These are phyloP conservation scores for Sialia sialis DNA, from an alignment of 2,113 vertebrate species.

Conservation along the genomic window DNA sequence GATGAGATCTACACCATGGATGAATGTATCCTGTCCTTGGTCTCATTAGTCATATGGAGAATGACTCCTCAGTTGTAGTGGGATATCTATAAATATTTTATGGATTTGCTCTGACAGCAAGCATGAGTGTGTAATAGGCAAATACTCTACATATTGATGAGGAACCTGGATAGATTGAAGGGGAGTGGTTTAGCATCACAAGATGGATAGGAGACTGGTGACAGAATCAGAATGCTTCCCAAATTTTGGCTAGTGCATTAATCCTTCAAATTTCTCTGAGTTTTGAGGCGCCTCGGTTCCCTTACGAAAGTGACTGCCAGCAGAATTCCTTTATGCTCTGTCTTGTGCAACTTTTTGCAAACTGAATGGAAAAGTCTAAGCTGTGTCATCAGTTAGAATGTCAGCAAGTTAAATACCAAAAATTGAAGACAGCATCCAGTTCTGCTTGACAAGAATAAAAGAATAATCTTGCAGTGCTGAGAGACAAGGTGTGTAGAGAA, in stretches of 20 bases:
- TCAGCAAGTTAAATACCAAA: neutral
- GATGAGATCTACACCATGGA: fast-evolving
- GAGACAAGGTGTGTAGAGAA: neutral
- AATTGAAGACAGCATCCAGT: neutral
- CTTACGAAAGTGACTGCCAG: neutral
- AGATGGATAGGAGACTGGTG: neutral
- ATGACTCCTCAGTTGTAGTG: neutral
- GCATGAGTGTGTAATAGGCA: neutral
- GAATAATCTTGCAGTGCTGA: neutral
- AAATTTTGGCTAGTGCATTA: neutral
- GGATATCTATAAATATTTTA: neutral
- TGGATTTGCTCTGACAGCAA: neutral
- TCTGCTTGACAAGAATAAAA: neutral
- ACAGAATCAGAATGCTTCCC: neutral
- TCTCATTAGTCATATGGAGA: neutral
- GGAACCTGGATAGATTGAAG: neutral
- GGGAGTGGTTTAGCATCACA: neutral
- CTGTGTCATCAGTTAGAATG: neutral
- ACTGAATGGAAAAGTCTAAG: neutral
- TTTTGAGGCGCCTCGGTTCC: fast-evolving
- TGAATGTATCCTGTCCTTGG: neutral
- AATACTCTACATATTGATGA: neutral
- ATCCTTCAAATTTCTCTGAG: neutral
- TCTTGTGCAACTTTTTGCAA: neutral
- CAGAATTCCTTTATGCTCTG: neutral